Evolutionary conservation across 2,888 invertebrate species (phyloP), one percentile per base, ranked within the genome.

Genomic region (Perizoma flavofasciatum): DNA sequence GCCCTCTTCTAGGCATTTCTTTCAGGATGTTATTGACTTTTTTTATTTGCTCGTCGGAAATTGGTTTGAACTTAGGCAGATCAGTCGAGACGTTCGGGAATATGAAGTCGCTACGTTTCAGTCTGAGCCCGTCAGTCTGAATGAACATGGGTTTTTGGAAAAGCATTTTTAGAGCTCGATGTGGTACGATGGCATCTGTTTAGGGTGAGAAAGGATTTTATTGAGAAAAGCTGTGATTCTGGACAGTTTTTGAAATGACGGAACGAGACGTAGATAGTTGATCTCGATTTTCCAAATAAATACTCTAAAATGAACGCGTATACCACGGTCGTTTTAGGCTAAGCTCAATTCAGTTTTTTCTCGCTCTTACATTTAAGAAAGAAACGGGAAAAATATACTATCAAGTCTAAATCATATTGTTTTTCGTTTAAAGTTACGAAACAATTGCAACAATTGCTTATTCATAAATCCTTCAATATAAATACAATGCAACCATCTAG

Each of bases 111-210:
- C 76, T 78, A 71, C 87, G 71, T 74, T 83, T 86, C 48, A 78
- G 53, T 68, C 70, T 66, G 51, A 73, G 49, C 48, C 78, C 61
- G 5, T 79, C 80, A 0, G 86, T 90, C 67, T 89, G 90, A 69
- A 91, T 71, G 65, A 91, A 91, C 91, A 91, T 91, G 0, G 90
- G 91, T 75, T 89, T 91, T 70, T 79, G 72, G 63, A 80, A 72
- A 45, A 63, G 66, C 74, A 72, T 63, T 73, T 78, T 76, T 69
- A 59, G 88, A 89, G 89, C 89, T 86, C 87, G 90, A 82, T 84
- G 88, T 86, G 79, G 86, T 70, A 81, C 89, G 86, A 80, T 87
- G 89, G 86, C 90, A 91, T 90, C 91, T 92, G 91, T 88, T 75
- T 65, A 75, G 74, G 73, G 83, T 82, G 76, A 78, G 67, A 75